These are phyloP conservation scores for Caenorhabditis sp. DNA, from an alignment of 2,888 invertebrate genomes.

Conservation along the genomic window DNA sequence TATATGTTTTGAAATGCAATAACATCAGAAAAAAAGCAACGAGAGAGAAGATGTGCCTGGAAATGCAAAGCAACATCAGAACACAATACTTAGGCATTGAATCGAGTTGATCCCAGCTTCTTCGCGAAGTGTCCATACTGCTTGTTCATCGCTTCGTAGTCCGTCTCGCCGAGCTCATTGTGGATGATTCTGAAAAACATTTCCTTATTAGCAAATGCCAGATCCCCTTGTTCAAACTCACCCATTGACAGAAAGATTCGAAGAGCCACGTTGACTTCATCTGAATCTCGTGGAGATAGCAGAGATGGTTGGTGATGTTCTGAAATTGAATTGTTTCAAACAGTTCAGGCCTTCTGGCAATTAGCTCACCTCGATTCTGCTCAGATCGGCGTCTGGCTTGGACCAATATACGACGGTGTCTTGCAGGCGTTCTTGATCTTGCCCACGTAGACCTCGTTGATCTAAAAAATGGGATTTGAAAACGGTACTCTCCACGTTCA, in stretches of 20 bases:
- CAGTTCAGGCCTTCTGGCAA: neutral
- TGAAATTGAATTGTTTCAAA: neutral
- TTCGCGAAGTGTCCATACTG: neutral
- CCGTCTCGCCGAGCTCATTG: neutral
- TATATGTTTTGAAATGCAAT: too few relatives aligned
- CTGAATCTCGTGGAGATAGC: slow-evolving; percentile 8
- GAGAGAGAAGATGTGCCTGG: too few relatives aligned
- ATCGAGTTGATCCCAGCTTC: neutral
- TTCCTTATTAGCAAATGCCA: too few relatives aligned
- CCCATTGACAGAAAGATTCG: neutral
- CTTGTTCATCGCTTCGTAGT: neutral
- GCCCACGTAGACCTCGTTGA: slow-evolving; percentile 29
- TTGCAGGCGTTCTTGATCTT: slow-evolving; percentile 5
- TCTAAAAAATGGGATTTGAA: neutral
- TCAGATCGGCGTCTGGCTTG: neutral
- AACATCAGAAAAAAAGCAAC: too few relatives aligned
- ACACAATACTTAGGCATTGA: too few relatives aligned
- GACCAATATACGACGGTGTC: neutral
- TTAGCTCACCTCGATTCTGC: neutral
- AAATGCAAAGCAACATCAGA: too few relatives aligned
- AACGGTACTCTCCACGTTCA: neutral
- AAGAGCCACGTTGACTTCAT: slow-evolving; percentile 3
- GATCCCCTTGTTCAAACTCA: too few relatives aligned
- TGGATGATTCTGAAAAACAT: neutral
- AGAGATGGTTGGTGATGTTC: slow-evolving; percentile 4